These are phyloP conservation scores for Atractosteus spatula DNA, from an alignment of 2,113 vertebrate species.

Conservation along the genomic window DNA sequence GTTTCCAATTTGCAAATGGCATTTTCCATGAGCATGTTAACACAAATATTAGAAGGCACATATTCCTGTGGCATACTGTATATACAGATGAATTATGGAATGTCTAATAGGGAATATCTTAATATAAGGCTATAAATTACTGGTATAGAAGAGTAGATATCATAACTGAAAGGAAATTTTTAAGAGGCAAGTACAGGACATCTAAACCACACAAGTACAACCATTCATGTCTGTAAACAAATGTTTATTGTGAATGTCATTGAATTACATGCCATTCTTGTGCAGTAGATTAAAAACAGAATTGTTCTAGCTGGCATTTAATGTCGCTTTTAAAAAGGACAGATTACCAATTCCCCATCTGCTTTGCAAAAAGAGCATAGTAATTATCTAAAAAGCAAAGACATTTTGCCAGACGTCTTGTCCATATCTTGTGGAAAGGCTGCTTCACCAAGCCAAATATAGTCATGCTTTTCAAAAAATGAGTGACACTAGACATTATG, in stretches of 20 bases:
- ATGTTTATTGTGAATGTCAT: slow-evolving; percentile 13
- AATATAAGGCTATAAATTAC: not conserved
- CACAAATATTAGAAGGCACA: not conserved
- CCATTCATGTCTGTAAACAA: not conserved
- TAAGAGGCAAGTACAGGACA: not conserved
- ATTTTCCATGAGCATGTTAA: not conserved
- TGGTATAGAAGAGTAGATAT: not conserved
- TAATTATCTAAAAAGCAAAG: slow-evolving; percentile 10
- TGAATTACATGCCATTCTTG: not conserved
- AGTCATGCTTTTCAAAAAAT: not conserved
- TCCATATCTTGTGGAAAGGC: slow-evolving; percentile 3
- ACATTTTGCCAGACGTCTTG: not conserved
- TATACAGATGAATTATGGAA: not conserved
- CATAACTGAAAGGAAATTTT: not conserved
- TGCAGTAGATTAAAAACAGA: not conserved
- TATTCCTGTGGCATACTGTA: not conserved
- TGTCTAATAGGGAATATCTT: not conserved
- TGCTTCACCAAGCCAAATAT: not conserved
- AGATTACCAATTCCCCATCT: not conserved
- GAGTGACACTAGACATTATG: not conserved
- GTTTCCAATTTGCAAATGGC: not conserved
- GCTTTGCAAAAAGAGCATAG: slow-evolving; percentile 5
- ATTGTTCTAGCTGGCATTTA: not conserved
- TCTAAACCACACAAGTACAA: not conserved
- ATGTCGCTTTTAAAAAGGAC: not conserved